These are phyloP conservation scores for Zosterops lateralis DNA, from an alignment of 2,113 vertebrate species.

Conservation along the genomic window DNA sequence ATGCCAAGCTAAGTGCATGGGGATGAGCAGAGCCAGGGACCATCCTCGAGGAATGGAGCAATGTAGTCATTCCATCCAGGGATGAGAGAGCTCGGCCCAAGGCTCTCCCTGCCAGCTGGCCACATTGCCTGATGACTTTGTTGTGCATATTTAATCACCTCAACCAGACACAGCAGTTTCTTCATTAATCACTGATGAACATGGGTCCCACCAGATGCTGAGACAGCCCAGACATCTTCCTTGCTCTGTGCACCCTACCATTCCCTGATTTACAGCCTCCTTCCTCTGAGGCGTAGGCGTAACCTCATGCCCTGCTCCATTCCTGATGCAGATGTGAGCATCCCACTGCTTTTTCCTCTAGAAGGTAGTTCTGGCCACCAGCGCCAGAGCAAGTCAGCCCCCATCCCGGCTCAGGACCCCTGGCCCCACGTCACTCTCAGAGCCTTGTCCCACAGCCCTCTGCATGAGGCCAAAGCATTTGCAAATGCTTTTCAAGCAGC, in stretches of 20 bases:
- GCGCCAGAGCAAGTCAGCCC: fast-evolving
- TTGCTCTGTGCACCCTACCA: background rate
- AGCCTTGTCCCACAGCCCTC: background rate
- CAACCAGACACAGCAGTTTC: background rate
- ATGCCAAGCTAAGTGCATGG: background rate
- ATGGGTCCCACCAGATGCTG: background rate
- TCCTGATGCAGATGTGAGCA: fast-evolving
- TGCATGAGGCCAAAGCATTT: background rate
- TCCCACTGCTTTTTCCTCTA: background rate
- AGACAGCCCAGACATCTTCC: background rate
- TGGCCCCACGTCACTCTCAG: fast-evolving
- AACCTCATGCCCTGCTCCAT: background rate
- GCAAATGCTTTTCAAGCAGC: background rate
- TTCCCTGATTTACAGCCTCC: background rate
- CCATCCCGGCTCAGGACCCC: background rate
- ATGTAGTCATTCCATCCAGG: fast-evolving
- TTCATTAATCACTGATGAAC: background rate
- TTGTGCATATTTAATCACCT: background rate
- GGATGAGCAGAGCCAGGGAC: background rate
- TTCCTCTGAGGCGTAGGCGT: background rate
- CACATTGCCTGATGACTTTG: background rate
- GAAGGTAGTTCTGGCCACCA: background rate
- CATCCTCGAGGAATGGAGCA: background rate
- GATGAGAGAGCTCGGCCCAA: background rate
- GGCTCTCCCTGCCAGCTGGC: constrained; percentile 10